These are phyloP conservation scores for Campopleginae sp. DNA, from an alignment of 2,888 invertebrate genomes.

Conservation along the genomic window DNA sequence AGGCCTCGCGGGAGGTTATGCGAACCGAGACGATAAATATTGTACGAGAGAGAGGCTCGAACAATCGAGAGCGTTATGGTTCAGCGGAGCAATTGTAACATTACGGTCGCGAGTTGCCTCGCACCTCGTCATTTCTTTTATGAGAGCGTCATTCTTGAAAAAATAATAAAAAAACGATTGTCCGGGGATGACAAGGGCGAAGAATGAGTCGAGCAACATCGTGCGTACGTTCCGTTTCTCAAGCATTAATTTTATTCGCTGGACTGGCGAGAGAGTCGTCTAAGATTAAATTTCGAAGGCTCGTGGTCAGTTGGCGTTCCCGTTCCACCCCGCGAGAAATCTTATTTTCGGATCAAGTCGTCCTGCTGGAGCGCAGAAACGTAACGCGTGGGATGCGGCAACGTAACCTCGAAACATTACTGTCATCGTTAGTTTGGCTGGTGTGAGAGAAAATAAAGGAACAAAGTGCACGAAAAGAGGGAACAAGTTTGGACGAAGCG, in stretches of 20 bases:
- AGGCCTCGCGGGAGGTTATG: not conserved
- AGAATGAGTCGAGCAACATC: slow-evolving; percentile 12
- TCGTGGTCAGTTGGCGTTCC: not conserved
- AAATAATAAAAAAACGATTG: not conserved
- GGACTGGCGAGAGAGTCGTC: not conserved
- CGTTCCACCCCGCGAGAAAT: slow-evolving; percentile 5
- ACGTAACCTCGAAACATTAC: slow-evolving; percentile 29
- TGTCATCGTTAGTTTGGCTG: slow-evolving; percentile 3
- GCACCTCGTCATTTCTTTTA: slow-evolving; percentile 30
- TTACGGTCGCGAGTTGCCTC: not conserved
- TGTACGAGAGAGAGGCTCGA: slow-evolving; percentile 33
- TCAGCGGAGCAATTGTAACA: slow-evolving; percentile 43
- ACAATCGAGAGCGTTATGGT: slow-evolving; percentile 38
- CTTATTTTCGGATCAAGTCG: slow-evolving; percentile 35
- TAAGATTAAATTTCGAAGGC: slow-evolving; percentile 7
- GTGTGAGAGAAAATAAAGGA: not conserved
- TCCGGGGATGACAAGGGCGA: slow-evolving; percentile 4
- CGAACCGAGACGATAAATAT: slow-evolving; percentile 44
- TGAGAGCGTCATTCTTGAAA: not conserved
- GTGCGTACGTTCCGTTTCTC: slow-evolving; percentile 2
- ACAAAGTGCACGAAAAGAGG: not conserved
- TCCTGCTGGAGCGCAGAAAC: not conserved
- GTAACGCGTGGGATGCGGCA: slow-evolving; percentile 29
- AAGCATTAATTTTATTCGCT: not conserved
- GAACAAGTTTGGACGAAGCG: not conserved